These are phyloP conservation scores for Leptinotarsa juncta DNA, from an alignment of 2,888 invertebrate species.

Conservation along the genomic window DNA sequence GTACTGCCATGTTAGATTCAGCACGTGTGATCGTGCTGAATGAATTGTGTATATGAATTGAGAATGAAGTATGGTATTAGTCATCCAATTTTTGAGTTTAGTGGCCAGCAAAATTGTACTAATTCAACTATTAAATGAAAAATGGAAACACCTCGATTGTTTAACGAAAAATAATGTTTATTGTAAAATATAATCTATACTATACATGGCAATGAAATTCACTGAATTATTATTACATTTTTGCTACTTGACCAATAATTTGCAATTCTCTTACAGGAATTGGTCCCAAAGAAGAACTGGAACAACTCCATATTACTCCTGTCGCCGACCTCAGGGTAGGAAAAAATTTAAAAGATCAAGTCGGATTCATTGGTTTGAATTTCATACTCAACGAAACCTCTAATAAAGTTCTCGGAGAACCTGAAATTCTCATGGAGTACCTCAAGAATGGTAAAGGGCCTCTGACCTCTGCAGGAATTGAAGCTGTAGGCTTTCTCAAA, in stretches of 20 bases:
- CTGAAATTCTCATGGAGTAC: constrained; percentile 57
- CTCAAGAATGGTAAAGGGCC: constrained; percentile 59
- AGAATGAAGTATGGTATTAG: too few relatives aligned
- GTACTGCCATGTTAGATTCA: too few relatives aligned
- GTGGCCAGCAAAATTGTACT: too few relatives aligned
- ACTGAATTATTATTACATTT: too few relatives aligned
- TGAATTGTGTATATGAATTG: too few relatives aligned
- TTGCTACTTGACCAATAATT: neutral
- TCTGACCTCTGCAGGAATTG: constrained; percentile 53
- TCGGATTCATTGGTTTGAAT: constrained; percentile 74
- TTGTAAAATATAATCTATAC: too few relatives aligned
- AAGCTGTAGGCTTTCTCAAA: constrained; percentile 57
- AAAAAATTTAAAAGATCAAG: constrained; percentile 77
- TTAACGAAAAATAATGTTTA: too few relatives aligned
- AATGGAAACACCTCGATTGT: too few relatives aligned
- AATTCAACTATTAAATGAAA: too few relatives aligned
- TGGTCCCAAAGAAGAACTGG: constrained; percentile 73
- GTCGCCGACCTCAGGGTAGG: constrained; percentile 74
- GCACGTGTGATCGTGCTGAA: too few relatives aligned
- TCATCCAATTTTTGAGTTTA: too few relatives aligned
- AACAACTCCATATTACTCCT: constrained; percentile 69
- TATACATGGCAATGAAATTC: too few relatives aligned
- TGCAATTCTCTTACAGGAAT: constrained; percentile 65
- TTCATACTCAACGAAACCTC: constrained; percentile 65
- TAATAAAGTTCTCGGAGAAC: constrained; percentile 49